Percentiles rank a stretch among this genome's conserved stretches.
These are phyloP conservation scores for Philaethria dido DNA, from an alignment of 2,888 invertebrate genomes.

Conservation along the genomic window DNA sequence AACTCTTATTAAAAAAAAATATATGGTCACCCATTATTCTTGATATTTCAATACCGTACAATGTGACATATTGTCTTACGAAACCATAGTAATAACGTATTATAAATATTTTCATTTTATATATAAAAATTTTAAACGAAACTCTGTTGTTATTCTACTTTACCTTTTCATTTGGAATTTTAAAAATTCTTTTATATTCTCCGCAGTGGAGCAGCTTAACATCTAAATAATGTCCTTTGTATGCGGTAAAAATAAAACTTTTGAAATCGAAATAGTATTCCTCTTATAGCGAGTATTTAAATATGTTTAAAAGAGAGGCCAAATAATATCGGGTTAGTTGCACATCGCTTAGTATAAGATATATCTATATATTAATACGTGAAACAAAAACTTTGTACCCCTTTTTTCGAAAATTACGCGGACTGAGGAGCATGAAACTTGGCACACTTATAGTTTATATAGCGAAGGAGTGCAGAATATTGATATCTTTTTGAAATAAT, in stretches of 20 bases:
- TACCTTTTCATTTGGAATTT: conserved; percentile 34
- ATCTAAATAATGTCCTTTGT: conserved; percentile 43
- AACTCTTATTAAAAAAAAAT: no score
- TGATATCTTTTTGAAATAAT: no score
- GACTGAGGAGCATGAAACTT: no score
- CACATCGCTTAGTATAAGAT: conserved; percentile 6
- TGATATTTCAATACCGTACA: background rate
- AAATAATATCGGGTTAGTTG: conserved; percentile 5
- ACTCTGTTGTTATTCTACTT: conserved; percentile 26
- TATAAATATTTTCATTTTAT: background rate
- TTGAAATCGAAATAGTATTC: conserved; percentile 20
- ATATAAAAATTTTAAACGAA: conserved; percentile 16
- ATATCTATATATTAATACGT: background rate
- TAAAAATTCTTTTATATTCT: conserved; percentile 40
- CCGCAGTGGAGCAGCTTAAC: conserved; percentile 37
- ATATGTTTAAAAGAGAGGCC: conserved; percentile 12
- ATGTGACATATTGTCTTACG: background rate
- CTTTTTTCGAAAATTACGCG: no score
- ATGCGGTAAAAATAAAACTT: conserved; percentile 31
- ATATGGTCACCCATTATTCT: background rate
- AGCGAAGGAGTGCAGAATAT: no score
- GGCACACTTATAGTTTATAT: no score
- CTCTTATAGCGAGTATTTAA: conserved; percentile 12
- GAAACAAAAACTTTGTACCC: no score
- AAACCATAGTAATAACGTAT: background rate